A percentile compares a stretch with the other conserved stretches of the same genome.
These are phyloP conservation scores for Zelostemma sp. DNA, from an alignment of 1,140 invertebrate species.

Conservation along the genomic window DNA sequence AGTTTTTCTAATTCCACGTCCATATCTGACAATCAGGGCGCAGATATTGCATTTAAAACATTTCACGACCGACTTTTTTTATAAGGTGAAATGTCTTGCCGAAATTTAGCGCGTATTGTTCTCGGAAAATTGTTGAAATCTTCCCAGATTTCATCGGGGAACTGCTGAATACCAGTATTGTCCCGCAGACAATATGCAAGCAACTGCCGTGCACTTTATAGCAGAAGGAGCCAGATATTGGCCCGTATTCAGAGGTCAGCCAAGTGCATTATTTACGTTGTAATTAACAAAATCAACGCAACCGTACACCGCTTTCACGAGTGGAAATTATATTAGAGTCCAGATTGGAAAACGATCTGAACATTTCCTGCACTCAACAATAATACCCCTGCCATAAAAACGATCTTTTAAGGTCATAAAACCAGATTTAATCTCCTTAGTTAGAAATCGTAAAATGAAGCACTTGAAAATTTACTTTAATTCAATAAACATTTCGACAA, in stretches of 20 bases:
- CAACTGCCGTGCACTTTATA: slow-evolving; percentile 32
- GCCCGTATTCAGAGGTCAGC: slow-evolving; percentile 24
- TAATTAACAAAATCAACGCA: slow-evolving; percentile 36
- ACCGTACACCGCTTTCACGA: not conserved
- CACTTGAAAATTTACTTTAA: too few relatives aligned
- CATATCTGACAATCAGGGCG: too few relatives aligned
- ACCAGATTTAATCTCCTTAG: too few relatives aligned
- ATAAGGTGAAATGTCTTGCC: slow-evolving; percentile 16
- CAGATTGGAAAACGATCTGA: too few relatives aligned
- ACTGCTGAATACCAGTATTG: slow-evolving; percentile 28
- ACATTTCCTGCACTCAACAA: too few relatives aligned
- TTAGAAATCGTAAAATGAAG: too few relatives aligned
- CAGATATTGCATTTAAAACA: not conserved
- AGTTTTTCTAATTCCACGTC: too few relatives aligned
- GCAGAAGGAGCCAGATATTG: slow-evolving; percentile 35
- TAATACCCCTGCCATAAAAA: too few relatives aligned
- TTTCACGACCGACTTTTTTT: slow-evolving; percentile 7
- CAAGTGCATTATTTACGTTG: slow-evolving; percentile 36
- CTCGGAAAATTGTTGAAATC: slow-evolving; percentile 31
- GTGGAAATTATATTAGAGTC: not conserved
- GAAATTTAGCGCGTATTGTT: slow-evolving; percentile 25
- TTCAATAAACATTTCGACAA: too few relatives aligned
- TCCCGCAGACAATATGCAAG: slow-evolving; percentile 32
- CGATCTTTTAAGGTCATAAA: too few relatives aligned
- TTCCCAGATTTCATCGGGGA: slow-evolving; percentile 31